Conservation (phyloP, 1,140 invertebrate species). For the Andrena cerasifolii region DNA sequence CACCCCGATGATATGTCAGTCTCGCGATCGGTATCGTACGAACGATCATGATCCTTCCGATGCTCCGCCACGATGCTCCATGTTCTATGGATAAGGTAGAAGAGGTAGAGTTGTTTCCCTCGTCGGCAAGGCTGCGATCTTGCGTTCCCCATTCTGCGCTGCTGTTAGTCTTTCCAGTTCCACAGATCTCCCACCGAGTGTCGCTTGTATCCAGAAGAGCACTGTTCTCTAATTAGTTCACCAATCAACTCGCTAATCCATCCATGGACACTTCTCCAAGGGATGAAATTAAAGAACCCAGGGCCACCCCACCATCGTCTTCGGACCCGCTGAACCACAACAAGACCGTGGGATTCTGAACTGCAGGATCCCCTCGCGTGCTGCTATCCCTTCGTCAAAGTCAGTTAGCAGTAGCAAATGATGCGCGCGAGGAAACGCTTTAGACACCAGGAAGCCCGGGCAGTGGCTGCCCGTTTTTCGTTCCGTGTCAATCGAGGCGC, state of each 20-base stretch:
- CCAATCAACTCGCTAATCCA: neutral
- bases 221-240: neutral
- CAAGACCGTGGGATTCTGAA: slow-evolving; percentile 37
- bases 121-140: slow-evolving; percentile 72
- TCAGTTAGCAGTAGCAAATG: neutral
- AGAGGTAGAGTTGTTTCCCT: slow-evolving; percentile 84
- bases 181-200: too few relatives aligned
- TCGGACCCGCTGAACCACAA: neutral
- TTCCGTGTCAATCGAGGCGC: too few relatives aligned
- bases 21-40: slow-evolving; percentile 71
- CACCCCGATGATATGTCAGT: slow-evolving; percentile 76
- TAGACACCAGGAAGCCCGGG: too few relatives aligned
- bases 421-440: neutral
- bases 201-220: neutral
- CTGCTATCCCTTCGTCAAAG: slow-evolving; percentile 32
- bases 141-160: slow-evolving; percentile 73
- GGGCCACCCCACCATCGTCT: too few relatives aligned
- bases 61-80: slow-evolving; percentile 86
- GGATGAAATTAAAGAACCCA: neutral
- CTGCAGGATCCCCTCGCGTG: slow-evolving; percentile 28
- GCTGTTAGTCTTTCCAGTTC: neutral
- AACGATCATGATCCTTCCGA: slow-evolving; percentile 62
- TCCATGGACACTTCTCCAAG: neutral
- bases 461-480: too few relatives aligned
- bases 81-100: slow-evolving; percentile 87